Conservation (phyloP, 1,140 invertebrate species). For the Eupristina koningsbergeri region DNA sequence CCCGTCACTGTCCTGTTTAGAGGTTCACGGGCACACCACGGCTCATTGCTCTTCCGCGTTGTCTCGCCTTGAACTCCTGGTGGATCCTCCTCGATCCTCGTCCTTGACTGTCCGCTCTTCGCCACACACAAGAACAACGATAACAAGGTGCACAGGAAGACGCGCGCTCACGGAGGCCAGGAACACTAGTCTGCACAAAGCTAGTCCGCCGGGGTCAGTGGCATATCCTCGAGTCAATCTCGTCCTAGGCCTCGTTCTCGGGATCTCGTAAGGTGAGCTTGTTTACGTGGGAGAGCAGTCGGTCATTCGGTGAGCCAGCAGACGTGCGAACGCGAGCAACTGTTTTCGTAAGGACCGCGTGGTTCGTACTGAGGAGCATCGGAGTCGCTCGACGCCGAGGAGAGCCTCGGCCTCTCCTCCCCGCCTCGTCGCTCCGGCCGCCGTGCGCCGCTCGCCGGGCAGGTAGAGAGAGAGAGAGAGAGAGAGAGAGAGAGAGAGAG, state of each 20-base stretch:
- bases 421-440: neutral
- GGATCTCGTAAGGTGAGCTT: neutral
- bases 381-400: constrained; percentile 20
- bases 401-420: neutral
- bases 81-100: neutral
- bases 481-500: constrained; percentile 55
- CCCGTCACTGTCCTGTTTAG: neutral
- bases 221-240: too few species aligned
- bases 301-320: constrained; percentile 9
- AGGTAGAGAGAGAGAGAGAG: constrained; percentile 55
- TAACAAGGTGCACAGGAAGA: neutral
- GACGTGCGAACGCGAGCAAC: constrained; percentile 54
- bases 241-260: constrained; percentile 1
- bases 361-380: constrained; percentile 70
- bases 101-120: neutral
- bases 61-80: neutral
- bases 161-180: neutral
- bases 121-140: constrained; percentile 8
- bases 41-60: neutral
- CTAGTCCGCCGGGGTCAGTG: neutral
- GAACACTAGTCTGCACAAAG: too few species aligned
- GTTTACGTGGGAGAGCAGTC: constrained; percentile 6
- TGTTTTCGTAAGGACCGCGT: constrained; percentile 72
- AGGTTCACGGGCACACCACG: neutral
- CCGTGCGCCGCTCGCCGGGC: constrained; percentile 41